Percentiles rank a stretch among this genome's conserved stretches.
Conservation (phyloP, 2,888 invertebrate genomes). For the Ophraella communa region DNA sequence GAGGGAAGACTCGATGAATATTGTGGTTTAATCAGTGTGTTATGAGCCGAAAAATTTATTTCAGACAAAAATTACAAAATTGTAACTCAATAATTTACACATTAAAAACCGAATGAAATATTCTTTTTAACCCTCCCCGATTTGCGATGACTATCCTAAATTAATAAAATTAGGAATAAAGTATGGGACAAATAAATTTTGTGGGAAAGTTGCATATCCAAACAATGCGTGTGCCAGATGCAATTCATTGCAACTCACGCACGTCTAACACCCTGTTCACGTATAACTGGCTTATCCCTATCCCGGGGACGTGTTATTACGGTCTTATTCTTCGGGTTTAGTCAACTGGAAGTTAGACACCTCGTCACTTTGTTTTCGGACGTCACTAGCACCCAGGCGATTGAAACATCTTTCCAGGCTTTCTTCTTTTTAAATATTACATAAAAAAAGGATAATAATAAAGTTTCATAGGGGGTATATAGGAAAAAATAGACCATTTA, state of each 20-base stretch:
- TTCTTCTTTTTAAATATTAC: neutral
- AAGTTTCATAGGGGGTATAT: neutral
- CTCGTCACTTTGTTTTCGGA: slow-evolving; percentile 51
- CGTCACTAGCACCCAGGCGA: slow-evolving; percentile 52
- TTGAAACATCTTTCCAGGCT: slow-evolving; percentile 29
- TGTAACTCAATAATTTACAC: neutral
- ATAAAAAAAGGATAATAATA: neutral
- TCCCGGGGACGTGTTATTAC: slow-evolving; percentile 56
- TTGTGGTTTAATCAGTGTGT: neutral
- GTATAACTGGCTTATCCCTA: slow-evolving; percentile 57
- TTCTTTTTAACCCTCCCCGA: neutral
- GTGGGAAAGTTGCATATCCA: slow-evolving; percentile 56
- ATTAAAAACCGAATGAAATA: too few species aligned
- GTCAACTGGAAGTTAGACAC: slow-evolving; percentile 61
- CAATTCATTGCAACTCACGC: slow-evolving; percentile 49
- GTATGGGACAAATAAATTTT: slow-evolving; percentile 39
- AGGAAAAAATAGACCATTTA: neutral
- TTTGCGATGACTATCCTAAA: slow-evolving; percentile 16
- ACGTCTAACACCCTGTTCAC: slow-evolving; percentile 43
- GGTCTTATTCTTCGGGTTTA: slow-evolving; percentile 58
- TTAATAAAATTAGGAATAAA: slow-evolving; percentile 29
- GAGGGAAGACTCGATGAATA: neutral
- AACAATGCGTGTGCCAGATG: slow-evolving; percentile 59
- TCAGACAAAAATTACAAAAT: neutral
- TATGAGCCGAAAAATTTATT: neutral